A percentile compares a stretch with the other conserved stretches of the same genome.
phyloP scores from a whole-genome alignment of 1,140 invertebrate species.

The Scaptomyza hsui region DNA sequence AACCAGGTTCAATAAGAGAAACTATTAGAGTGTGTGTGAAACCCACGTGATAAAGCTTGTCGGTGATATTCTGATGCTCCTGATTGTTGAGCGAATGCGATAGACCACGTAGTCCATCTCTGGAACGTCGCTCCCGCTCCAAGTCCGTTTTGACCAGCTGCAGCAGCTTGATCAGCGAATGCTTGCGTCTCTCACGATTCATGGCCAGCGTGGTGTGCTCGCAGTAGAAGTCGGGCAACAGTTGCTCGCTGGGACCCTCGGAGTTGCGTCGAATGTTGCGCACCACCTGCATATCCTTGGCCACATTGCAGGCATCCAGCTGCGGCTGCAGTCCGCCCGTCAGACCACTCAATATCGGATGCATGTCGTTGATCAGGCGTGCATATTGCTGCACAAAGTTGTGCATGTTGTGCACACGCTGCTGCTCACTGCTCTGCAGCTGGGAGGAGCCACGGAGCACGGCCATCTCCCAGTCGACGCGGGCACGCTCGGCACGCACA shows the following conservation, averaged over 20 bases:
- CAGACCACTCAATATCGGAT: constrained; percentile 88
- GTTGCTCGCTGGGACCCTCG: constrained; percentile 89
- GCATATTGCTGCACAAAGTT: constrained; percentile 91
- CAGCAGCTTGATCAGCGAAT: constrained; percentile 92
- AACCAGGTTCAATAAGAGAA: background rate
- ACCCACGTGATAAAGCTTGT: constrained; percentile 94
- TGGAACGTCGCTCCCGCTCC: constrained; percentile 92
- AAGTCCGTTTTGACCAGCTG: constrained; percentile 93
- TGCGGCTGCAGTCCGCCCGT: constrained; percentile 65
- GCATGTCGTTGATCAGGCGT: constrained; percentile 90
- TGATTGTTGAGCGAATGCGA: constrained; percentile 95
- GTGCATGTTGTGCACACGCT: constrained; percentile 92
- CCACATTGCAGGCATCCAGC: constrained; percentile 79
- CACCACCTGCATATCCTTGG: constrained; percentile 80
- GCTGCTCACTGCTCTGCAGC: constrained; percentile 94
- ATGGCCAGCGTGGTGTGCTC: constrained; percentile 96
- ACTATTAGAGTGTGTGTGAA: background rate
- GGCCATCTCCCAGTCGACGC: constrained; percentile 95
- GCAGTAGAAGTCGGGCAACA: constrained; percentile 96
- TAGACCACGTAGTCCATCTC: constrained; percentile 94
- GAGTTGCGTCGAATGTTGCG: constrained; percentile 82
- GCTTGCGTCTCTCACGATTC: constrained; percentile 94
- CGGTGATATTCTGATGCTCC: constrained; percentile 95
- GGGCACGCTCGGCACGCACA: constrained; percentile 93
- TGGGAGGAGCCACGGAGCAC: constrained; percentile 91